Base-by-base conservation (phyloP, 1,140 invertebrate genomes). In the Cylas formicarius region DNA sequence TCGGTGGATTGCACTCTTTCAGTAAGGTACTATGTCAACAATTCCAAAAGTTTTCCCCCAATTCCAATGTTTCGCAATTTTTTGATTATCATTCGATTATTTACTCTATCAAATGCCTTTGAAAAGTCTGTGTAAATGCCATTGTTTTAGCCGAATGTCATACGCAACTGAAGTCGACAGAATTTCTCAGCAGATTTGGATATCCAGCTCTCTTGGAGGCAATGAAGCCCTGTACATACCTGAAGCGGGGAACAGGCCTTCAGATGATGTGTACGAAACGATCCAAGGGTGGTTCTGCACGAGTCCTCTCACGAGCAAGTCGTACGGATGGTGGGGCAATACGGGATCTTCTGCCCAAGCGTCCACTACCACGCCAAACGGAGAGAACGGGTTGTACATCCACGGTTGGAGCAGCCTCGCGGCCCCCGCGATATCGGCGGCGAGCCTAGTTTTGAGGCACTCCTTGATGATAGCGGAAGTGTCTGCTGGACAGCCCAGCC, bases 401-500 rank as follows among this genome's bases (percentile, higher is more conserved):
- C 63, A 71, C 8, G 58, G 57, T 61, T 67, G 18, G 6, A 57
- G 56, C 21, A 28, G 13, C 19, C 59, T 54, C 5, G 63, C 60
- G 18, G 60, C 37, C 10, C 50, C 32, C 5, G 65, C 60, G 33
- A 69, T 58, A 31, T 63, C 69, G 17, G 67, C 60, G 5, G 72
- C 71, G 9, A 71, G 60, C 35, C 67, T 65, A 2, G 64, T 56
- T 48, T 73, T 67, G 0, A 83, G 57, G 60, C 80, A 82, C 3
- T 68, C 63, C 9, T 80, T 63, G 18, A 81, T 58, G 4, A 56
- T 48, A 23, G 62, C 24, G 9, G 64, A 63, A 40, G 60, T 58
- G 4, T 46, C 35, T 20, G 53, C 53, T 2, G 67, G 62, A 58
- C 80, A 84, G 46, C 77, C 75, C 4, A 82, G 53, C 14, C 64